phyloP scores from a whole-genome alignment of 1,140 invertebrate genomes.

The Ceratoteleas bidentatus region DNA sequence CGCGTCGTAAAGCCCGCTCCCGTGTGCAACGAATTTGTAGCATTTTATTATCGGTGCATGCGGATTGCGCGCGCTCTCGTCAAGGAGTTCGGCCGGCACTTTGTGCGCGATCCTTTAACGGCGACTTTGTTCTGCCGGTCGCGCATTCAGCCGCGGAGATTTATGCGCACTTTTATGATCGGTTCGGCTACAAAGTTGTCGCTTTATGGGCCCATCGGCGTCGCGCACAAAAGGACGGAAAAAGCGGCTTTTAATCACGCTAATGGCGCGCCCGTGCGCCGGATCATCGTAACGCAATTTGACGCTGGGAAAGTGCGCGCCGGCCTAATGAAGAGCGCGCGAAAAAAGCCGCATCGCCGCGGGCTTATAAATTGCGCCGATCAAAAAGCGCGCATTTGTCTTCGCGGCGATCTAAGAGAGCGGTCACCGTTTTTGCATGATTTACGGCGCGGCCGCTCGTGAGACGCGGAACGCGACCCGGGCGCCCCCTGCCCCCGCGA shows the following conservation, averaged over 20 bases:
- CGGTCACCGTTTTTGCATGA: constrained; percentile 42
- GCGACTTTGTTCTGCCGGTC: constrained; percentile 74
- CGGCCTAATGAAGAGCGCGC: constrained; percentile 19
- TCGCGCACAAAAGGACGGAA: constrained; percentile 59
- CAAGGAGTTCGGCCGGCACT: constrained; percentile 67
- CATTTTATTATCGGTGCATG: constrained; percentile 77
- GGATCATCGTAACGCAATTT: constrained; percentile 44
- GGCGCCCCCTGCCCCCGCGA: constrained; percentile 68
- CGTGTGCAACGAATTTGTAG: constrained; percentile 78
- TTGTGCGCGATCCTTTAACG: constrained; percentile 76
- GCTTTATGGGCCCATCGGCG: constrained; percentile 68
- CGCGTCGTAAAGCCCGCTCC: constrained; percentile 73
- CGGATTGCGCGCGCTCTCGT: too few relatives aligned
- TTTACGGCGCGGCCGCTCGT: constrained; percentile 53
- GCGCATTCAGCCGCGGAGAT: constrained; percentile 66
- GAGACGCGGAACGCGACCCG: constrained; percentile 67
- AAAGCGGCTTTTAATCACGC: constrained; percentile 58
- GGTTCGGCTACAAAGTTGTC: constrained; percentile 76
- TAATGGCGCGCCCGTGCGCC: constrained; percentile 37
- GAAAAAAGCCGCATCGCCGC: not conserved
- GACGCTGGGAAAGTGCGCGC: constrained; percentile 15
- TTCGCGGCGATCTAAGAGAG: constrained; percentile 25
- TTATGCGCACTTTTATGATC: constrained; percentile 78
- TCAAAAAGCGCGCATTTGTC: constrained; percentile 43
- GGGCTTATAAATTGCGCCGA: constrained; percentile 10